phyloP scores from a whole-genome alignment of 2,888 invertebrate genomes.

The Andrena bicolor region DNA sequence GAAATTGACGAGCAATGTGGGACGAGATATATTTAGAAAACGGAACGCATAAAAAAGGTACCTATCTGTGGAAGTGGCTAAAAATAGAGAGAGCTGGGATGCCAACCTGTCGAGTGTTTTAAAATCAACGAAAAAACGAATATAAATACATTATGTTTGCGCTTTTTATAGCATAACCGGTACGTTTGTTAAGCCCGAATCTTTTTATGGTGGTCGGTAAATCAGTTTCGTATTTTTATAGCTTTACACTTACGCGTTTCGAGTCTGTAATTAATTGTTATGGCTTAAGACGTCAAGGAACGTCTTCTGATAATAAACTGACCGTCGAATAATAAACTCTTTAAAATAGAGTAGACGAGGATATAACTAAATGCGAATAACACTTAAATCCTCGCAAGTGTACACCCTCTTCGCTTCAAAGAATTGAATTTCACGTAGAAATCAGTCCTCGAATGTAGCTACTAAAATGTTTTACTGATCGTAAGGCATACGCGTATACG shows the following conservation, averaged over 20 bases:
- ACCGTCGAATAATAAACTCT: slow-evolving; percentile 2
- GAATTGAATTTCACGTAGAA: too few species aligned
- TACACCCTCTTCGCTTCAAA: neutral
- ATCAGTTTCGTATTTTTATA: slow-evolving; percentile 34
- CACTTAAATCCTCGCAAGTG: neutral
- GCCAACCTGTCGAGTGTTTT: neutral
- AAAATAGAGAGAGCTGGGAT: neutral
- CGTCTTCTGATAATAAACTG: slow-evolving; percentile 12
- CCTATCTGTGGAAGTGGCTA: neutral
- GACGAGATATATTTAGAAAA: neutral
- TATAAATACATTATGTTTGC: slow-evolving; percentile 30
- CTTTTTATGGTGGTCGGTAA: slow-evolving; percentile 31
- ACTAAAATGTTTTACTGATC: too few species aligned
- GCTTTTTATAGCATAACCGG: slow-evolving; percentile 23
- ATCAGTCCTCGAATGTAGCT: too few species aligned
- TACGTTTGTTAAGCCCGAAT: slow-evolving; percentile 16
- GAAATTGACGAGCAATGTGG: neutral
- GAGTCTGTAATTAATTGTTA: slow-evolving; percentile 33
- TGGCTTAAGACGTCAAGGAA: neutral
- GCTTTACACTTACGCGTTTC: slow-evolving; percentile 19
- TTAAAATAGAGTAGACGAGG: neutral
- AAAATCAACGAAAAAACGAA: slow-evolving; percentile 25
- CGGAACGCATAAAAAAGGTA: neutral
- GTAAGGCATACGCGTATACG: too few species aligned
- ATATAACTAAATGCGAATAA: neutral